A percentile compares a stretch with the other conserved stretches of the same genome.
These are phyloP conservation scores for Abrostola tripartita DNA, from an alignment of 2,888 invertebrate genomes.

Conservation along the genomic window DNA sequence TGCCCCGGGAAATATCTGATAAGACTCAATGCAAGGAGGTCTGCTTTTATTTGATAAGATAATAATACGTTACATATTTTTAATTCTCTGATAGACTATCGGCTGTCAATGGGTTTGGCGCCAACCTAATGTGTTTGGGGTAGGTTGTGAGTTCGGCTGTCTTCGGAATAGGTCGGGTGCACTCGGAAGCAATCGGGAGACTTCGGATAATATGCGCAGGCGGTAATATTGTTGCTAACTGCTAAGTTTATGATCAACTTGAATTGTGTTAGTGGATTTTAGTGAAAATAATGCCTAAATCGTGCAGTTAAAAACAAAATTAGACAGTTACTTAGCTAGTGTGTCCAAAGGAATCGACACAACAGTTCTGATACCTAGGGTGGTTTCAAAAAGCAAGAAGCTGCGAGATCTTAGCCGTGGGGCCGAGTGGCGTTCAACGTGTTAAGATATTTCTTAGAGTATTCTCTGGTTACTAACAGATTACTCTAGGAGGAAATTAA, in stretches of 20 bases:
- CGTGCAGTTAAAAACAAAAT: too few species aligned
- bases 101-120: constrained; percentile 51
- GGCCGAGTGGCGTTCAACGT: too few species aligned
- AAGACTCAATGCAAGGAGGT: constrained; percentile 30
- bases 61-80: constrained; percentile 40
- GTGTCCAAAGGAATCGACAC: too few species aligned
- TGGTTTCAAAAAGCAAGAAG: too few species aligned
- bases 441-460: too few species aligned
- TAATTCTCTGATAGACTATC: constrained; percentile 57
- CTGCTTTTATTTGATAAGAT: constrained; percentile 58
- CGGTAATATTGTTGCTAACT: neutral
- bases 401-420: too few species aligned
- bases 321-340: too few species aligned
- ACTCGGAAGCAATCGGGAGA: neutral
- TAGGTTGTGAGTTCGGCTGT: constrained; percentile 20
- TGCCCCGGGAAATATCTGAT: constrained; percentile 41
- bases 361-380: too few species aligned
- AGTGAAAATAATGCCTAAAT: too few species aligned
- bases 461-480: too few species aligned
- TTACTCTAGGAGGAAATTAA: too few species aligned
- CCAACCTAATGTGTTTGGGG: constrained; percentile 54
- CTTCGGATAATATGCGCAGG: neutral
- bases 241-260: neutral
- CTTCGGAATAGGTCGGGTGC: constrained; percentile 8
- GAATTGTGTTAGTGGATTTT: too few species aligned